These are phyloP conservation scores for Carassius gibelio DNA, from an alignment of 2,113 vertebrate species.

Conservation along the genomic window DNA sequence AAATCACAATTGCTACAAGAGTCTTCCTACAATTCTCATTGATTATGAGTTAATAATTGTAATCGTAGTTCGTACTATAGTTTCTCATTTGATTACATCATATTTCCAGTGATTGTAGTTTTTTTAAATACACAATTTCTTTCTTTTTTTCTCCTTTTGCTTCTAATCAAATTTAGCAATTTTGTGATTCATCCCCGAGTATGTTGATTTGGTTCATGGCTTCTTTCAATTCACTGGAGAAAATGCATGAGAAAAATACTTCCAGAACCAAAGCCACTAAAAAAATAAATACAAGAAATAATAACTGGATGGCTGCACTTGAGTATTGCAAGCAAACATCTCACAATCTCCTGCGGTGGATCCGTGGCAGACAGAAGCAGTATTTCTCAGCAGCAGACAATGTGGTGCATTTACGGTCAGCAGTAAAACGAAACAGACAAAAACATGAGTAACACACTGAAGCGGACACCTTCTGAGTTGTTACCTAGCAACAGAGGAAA, in stretches of 20 bases:
- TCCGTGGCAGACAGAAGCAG: neutral
- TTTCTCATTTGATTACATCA: neutral
- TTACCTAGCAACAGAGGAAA: slow-evolving; percentile 12
- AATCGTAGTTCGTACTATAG: neutral
- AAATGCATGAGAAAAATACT: neutral
- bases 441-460: neutral
- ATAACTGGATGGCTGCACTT: neutral
- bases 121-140: neutral
- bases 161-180: neutral
- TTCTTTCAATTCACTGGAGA: neutral
- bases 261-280: no score
- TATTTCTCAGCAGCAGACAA: neutral
- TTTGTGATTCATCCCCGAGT: neutral
- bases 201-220: neutral
- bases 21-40: neutral
- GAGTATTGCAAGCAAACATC: neutral
- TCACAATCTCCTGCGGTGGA: neutral
- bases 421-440: slow-evolving; percentile 7
- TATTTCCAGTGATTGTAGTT: neutral
- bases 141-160: neutral
- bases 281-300: neutral
- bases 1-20: neutral
- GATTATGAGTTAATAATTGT: neutral
- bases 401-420: neutral
- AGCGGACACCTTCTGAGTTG: neutral